These are phyloP conservation scores for Antennarius striatus DNA, from an alignment of 2,113 vertebrate genomes.

Conservation along the genomic window DNA sequence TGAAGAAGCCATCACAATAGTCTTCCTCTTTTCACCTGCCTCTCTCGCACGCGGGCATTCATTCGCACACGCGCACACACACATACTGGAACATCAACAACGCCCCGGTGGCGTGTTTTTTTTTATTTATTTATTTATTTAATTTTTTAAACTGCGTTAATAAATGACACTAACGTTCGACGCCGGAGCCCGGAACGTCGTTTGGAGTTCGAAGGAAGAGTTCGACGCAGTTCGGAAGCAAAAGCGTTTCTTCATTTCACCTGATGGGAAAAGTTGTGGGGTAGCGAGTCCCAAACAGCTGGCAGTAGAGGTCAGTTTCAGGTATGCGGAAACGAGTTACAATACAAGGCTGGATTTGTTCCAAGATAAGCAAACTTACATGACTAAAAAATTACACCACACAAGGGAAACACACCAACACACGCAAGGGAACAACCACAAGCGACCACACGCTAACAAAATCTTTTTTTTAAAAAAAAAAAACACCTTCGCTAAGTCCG, in stretches of 20 bases:
- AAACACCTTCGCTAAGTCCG: background rate
- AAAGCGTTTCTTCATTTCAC: too few species aligned
- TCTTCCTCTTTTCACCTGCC: conserved; percentile 27
- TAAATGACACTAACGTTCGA: conserved; percentile 42
- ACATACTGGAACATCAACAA: background rate
- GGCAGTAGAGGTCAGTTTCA: conserved; percentile 12
- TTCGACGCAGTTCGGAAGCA: too few species aligned
- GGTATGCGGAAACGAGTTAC: conserved; percentile 68
- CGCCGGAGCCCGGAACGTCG: conserved; percentile 5
- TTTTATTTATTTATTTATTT: too few species aligned
- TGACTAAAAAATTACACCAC: background rate
- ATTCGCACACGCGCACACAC: background rate
- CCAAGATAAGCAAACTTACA: background rate
- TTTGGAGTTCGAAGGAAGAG: background rate
- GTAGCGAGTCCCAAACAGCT: conserved; percentile 11
- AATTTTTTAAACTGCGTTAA: too few species aligned
- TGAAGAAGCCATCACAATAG: too few species aligned
- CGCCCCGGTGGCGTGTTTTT: background rate
- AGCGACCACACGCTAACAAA: accelerated
- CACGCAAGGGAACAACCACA: accelerated
- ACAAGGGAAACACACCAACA: background rate
- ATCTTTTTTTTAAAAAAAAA: background rate
- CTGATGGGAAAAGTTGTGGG: conserved; percentile 7
- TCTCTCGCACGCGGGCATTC: background rate
- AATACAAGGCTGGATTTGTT: background rate